Evolutionary conservation across 1,140 invertebrate genomes (phyloP).

Genomic region (Choristoneura fumiferana): DNA sequence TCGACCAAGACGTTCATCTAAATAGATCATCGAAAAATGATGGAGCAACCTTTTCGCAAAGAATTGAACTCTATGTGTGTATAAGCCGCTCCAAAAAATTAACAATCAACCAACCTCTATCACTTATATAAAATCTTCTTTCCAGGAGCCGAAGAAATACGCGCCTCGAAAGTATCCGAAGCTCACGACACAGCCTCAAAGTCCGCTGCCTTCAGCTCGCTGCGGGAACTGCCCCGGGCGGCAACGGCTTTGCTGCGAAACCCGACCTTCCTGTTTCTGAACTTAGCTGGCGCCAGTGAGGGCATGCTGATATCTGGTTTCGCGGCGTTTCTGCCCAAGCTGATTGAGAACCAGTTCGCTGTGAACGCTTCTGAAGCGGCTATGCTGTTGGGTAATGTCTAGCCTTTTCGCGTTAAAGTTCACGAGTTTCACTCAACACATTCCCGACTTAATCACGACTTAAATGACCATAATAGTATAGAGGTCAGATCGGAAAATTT

Average conservation of each 20-base stretch:
- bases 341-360: slow-evolving; percentile 91
- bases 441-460: no score
- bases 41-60: no score
- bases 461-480: no score
- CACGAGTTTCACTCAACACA: no score
- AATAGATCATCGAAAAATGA: no score
- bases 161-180: slow-evolving; percentile 84
- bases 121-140: no score
- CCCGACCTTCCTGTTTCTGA: slow-evolving; percentile 90
- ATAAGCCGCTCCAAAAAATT: no score
- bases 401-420: no score
- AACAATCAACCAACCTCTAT: no score
- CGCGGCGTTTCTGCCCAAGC: slow-evolving; percentile 90
- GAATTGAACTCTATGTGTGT: no score
- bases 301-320: slow-evolving; percentile 89
- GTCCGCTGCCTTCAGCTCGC: slow-evolving; percentile 79
- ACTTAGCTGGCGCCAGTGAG: slow-evolving; percentile 88
- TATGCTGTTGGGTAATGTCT: slow-evolving; percentile 84
- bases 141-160: slow-evolving; percentile 81
- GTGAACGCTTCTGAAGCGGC: slow-evolving; percentile 86
- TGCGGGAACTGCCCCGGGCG: slow-evolving; percentile 83
- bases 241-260: slow-evolving; percentile 84
- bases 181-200: slow-evolving; percentile 80
- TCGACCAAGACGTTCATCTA: no score
- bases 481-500: no score